Evolutionary conservation across 1,140 invertebrate species (phyloP).

Genomic region (Elysia chlorotica): DNA sequence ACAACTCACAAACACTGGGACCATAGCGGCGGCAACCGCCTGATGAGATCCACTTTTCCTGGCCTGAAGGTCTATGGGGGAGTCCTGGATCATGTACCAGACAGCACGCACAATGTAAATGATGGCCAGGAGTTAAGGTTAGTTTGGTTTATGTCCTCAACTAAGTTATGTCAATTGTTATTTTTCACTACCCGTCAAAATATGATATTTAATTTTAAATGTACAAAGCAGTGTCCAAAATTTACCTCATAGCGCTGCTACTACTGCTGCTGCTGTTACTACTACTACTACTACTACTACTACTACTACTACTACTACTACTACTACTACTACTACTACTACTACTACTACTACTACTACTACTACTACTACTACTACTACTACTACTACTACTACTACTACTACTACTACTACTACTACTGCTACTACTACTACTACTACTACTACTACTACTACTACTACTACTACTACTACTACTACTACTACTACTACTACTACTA

Average conservation of each 20-base stretch:
- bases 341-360: background rate
- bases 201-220: background rate
- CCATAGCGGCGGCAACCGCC: slow-evolving; percentile 50
- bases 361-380: background rate
- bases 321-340: background rate
- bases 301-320: background rate
- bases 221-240: background rate
- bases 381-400: background rate
- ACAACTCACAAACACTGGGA: slow-evolving; percentile 53
- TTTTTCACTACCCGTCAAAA: background rate
- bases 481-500: background rate
- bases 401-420: background rate
- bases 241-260: background rate
- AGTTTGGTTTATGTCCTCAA: background rate
- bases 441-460: background rate
- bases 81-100: slow-evolving; percentile 40
- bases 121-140: slow-evolving; percentile 20
- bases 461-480: background rate
- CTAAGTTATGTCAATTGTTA: background rate
- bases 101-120: slow-evolving; percentile 40
- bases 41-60: slow-evolving; percentile 34
- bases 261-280: background rate
- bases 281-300: background rate
- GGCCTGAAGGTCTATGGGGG: slow-evolving; percentile 46
- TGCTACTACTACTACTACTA: background rate